Conservation (phyloP, 2,797 vertebrate species). For the Neomorphus geoffroyi region DNA sequence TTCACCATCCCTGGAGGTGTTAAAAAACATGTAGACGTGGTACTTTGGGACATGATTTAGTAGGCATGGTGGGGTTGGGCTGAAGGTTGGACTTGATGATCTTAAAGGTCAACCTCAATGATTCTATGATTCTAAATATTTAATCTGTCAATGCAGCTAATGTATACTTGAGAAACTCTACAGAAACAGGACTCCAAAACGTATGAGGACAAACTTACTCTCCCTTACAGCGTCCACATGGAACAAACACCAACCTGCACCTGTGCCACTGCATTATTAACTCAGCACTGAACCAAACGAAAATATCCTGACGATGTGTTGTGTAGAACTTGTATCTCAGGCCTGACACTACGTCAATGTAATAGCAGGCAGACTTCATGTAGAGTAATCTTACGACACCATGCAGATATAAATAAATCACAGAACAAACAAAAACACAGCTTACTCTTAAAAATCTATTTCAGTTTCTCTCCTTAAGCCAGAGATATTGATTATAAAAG, state of each 20-base stretch:
- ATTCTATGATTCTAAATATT: neutral
- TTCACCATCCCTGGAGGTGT: too few relatives aligned
- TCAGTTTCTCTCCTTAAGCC: neutral
- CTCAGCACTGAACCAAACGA: neutral
- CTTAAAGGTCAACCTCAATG: too few relatives aligned
- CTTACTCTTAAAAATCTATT: neutral
- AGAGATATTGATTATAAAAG: neutral
- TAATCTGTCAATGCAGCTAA: neutral
- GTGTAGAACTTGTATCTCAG: neutral
- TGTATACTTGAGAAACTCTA: neutral
- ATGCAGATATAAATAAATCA: neutral
- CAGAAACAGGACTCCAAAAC: neutral
- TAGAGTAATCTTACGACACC: accelerated
- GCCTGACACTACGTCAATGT: neutral
- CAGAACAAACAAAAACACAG: neutral
- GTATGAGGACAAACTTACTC: neutral
- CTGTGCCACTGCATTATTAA: neutral
- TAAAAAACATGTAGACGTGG: too few relatives aligned
- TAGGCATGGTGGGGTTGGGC: too few relatives aligned
- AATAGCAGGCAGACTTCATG: neutral
- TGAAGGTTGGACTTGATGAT: too few relatives aligned
- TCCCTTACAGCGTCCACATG: neutral
- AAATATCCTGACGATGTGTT: neutral
- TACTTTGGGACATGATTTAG: too few relatives aligned
- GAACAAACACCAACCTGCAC: neutral